Base-by-base conservation (phyloP, 1,140 invertebrate genomes). In the Drosophila orena region DNA sequence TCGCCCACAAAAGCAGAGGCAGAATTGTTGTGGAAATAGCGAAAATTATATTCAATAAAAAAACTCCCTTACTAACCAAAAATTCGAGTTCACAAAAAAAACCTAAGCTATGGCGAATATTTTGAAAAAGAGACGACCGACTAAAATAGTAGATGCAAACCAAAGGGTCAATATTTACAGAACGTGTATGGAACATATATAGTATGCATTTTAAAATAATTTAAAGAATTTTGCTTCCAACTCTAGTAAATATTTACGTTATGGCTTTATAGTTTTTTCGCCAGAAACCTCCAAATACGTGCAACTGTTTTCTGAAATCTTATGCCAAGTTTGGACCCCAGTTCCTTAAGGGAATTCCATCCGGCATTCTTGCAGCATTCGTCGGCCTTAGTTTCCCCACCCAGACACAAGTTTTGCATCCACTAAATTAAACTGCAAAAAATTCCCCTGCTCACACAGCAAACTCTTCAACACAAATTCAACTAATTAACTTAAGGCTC, bases 401-500 rank as follows among this genome's bases (percentile, higher is more conserved):
- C 35, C 22, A 35, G 43, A 47, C 57, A 56, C 37, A 74, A 74
- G 69, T 74, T 74, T 74, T 43, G 58, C 50, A 74, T 74, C 34
- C 70, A 75, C 72, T 75, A 75, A 81, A 77, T 84, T 73, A 77
- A 80, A 68, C 81, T 80, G 64, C 40, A 38, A 43, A 80, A 80
- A 60, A 44, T 79, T 59, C 38, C 76, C 30, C 38, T 40, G 37
- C 59, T 52, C 35, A 30, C 40, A 56, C 27, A 50, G 43, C 57
- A 84, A 71, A 72, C 76, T 72, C 54, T 62, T 70, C 34, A 84
- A 61, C 77, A 58, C 43, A 64, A 72, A 76, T 86, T 60, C 50
- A 69, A 72, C 78, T 86, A 85, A 85, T 85, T 85, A 85, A 74
- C 69, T 77, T 61, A 73, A 77, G 77, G 38, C 70, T 61, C 40